phyloP scores from a whole-genome alignment of 1,140 invertebrate genomes.

The Batillaria attramentaria region DNA sequence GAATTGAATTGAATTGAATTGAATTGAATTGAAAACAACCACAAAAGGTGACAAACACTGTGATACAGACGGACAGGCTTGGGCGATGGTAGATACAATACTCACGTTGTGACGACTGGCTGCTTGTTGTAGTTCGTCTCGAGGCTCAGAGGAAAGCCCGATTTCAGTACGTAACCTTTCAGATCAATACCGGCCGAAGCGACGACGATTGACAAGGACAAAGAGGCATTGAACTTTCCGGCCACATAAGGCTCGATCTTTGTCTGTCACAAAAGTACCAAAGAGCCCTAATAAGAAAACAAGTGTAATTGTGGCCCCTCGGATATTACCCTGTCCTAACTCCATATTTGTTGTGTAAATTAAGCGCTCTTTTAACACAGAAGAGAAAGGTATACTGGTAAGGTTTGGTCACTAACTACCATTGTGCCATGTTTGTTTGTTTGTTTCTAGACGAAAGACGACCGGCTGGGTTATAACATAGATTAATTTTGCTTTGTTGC shows the following conservation, averaged over 20 bases:
- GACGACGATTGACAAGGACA: neutral
- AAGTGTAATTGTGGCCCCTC: neutral
- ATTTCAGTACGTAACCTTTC: conserved; percentile 18
- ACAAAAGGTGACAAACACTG: no score
- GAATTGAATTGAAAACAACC: no score
- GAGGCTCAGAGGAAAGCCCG: conserved; percentile 18
- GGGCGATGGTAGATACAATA: neutral
- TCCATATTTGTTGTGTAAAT: neutral
- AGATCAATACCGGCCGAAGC: neutral
- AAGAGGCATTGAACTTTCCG: neutral
- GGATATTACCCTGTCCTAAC: neutral
- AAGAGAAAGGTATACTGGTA: no score
- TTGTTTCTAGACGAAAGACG: no score
- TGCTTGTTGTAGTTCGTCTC: conserved; percentile 20
- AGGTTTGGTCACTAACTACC: no score
- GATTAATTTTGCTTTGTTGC: no score
- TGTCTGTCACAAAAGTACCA: no score
- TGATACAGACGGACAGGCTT: neutral
- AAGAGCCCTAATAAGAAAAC: neutral
- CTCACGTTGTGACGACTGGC: conserved; percentile 21
- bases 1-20: no score
- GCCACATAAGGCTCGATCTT: neutral
- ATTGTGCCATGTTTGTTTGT: no score
- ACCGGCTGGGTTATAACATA: no score
- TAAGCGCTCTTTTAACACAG: neutral